Evolutionary conservation across 1,140 invertebrate species (phyloP), one percentile per base, ranked within the genome.

Genomic region (Dendroctonus valens): DNA sequence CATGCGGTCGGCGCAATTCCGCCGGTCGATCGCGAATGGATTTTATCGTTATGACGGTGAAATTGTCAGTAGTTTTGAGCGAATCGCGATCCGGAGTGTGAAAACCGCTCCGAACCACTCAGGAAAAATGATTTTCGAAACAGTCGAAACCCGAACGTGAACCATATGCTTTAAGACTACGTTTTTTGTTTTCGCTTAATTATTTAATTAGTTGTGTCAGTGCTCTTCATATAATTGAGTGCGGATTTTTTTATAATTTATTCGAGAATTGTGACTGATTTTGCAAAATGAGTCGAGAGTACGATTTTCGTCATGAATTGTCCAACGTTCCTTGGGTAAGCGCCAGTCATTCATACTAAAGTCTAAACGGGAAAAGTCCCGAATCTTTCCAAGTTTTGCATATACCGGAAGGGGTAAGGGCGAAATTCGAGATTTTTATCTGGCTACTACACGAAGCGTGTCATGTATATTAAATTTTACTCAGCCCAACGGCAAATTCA

Each of bases 321-420:
- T 65, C 50, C 12, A 69, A 73, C 40, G 63, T 76, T 62, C 75
- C 75, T 67, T 76, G 75, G 75, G 75, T 75, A 63, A 62, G 73
- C 65, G 61, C 55, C 64, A 60, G 53, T 64, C 14, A 38, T 49
- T n/a, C 1, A 9, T 37, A 52, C 15, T 52, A 52, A 15, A 52
- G 26, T 52, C 9, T 14, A 46, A 26, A 26, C 26, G 3, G 26
- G 26, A 26, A 26, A 26, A 26, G 26, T 26, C 3, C 26, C 1
- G 26, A 26, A 26, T 26, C 1, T 2, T 26, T 26, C 26, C 26
- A 26, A 26, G 26, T 26, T 26, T 3, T 26, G 1, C 26, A 26
- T 26, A 2, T 3, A 26, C 3, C 26, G 1, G 26, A 26, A 2
- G 26, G 26, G 26, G 3, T 26, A 26, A 26, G 26, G 3, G 26